A percentile compares a stretch with the other conserved stretches of the same genome.
Evolutionary conservation across 2,797 vertebrate species (phyloP).

Genomic region (Tokudaia muenninki): DNA sequence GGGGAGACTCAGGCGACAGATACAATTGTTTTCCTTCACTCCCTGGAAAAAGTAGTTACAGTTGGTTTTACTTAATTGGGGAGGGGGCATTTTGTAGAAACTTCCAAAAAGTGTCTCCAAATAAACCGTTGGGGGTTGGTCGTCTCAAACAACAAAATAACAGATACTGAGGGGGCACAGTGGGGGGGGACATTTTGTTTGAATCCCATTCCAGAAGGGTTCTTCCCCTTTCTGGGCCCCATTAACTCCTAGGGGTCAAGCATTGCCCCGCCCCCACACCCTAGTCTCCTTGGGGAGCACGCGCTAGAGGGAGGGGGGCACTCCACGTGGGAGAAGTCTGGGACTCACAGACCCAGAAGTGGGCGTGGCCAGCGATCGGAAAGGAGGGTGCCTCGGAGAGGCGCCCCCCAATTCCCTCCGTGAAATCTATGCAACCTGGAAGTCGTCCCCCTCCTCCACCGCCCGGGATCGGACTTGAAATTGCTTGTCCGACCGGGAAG

Average conservation of each 20-base stretch:
- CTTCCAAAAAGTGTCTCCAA: slow-evolving; percentile 64
- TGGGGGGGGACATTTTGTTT: not conserved
- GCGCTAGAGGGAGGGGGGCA: not conserved
- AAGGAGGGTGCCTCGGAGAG: not conserved
- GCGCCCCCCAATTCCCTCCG: not conserved
- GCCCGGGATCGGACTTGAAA: slow-evolving; percentile 62
- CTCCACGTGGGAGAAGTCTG: slow-evolving; percentile 50
- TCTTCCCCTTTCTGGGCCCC: not conserved
- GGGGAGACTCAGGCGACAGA: not conserved
- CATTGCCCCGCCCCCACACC: not conserved
- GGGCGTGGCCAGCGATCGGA: slow-evolving; percentile 27
- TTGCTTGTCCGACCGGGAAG: slow-evolving; percentile 62
- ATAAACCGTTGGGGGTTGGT: not conserved
- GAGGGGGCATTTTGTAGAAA: slow-evolving; percentile 1
- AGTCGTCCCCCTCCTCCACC: not conserved
- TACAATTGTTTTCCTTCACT: not conserved
- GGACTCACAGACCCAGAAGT: not conserved
- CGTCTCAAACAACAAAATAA: not conserved
- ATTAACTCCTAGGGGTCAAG: not conserved
- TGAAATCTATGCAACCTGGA: slow-evolving; percentile 27
- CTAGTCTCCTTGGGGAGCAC: not conserved
- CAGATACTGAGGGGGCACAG: not conserved
- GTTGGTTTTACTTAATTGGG: slow-evolving; percentile 63
- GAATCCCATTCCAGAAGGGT: slow-evolving; percentile 8
- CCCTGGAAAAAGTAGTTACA: slow-evolving; percentile 45